phyloP scores from a whole-genome alignment of 1,140 invertebrate species.

The Mesaphorura yosii region DNA sequence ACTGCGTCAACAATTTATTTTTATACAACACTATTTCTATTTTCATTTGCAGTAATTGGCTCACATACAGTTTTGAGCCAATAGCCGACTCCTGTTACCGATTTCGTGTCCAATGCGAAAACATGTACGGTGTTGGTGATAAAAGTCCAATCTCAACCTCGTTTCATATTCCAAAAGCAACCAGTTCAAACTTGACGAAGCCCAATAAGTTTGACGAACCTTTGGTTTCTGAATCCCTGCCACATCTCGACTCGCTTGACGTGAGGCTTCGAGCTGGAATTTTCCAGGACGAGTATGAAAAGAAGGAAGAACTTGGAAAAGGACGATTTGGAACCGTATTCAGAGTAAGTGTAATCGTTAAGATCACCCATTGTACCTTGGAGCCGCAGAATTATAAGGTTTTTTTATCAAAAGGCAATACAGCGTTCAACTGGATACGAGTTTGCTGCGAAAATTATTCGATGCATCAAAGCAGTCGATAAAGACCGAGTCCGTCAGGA shows the following conservation, averaged over 20 bases:
- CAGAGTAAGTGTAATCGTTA: slow-evolving; percentile 42
- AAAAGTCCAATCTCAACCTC: slow-evolving; percentile 47
- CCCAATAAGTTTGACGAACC: neutral
- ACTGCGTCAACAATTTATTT: slow-evolving; percentile 1
- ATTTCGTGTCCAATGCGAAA: slow-evolving; percentile 63
- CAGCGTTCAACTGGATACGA: slow-evolving; percentile 37
- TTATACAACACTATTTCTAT: neutral
- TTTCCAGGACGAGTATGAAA: slow-evolving; percentile 43
- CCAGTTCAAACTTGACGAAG: neutral
- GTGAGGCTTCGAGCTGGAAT: neutral
- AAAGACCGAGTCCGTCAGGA: slow-evolving; percentile 77
- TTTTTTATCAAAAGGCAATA: slow-evolving; percentile 6
- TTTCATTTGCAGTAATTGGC: neutral
- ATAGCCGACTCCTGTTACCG: slow-evolving; percentile 46
- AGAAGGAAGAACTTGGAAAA: slow-evolving; percentile 65
- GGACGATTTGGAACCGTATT: slow-evolving; percentile 67
- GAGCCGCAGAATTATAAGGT: too few species aligned
- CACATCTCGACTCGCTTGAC: neutral
- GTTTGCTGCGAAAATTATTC: slow-evolving; percentile 84
- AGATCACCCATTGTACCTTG: too few species aligned
- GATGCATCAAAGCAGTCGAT: slow-evolving; percentile 65
- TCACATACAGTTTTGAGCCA: neutral
- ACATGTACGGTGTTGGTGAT: slow-evolving; percentile 61
- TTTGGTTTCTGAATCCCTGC: neutral
- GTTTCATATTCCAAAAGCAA: slow-evolving; percentile 12